A percentile compares a stretch with the other conserved stretches of the same genome.
Evolutionary conservation across 2,888 invertebrate species (phyloP).

Genomic region (Nudaria mundana): DNA sequence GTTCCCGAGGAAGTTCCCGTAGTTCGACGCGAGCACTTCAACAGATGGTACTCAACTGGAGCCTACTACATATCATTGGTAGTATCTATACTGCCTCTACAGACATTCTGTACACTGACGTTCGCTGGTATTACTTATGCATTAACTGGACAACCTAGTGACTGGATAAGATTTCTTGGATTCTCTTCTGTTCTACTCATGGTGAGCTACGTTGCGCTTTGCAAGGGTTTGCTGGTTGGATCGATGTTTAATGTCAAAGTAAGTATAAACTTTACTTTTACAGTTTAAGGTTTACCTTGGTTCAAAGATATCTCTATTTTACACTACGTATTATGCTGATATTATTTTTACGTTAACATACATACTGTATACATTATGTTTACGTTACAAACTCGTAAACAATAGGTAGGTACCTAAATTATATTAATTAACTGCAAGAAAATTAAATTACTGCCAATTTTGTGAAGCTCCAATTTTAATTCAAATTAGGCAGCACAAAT

Average conservation of each 20-base stretch:
- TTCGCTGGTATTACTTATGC: constrained; percentile 91
- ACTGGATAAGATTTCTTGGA: constrained; percentile 85
- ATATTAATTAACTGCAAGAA: too few species aligned
- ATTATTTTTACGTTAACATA: too few species aligned
- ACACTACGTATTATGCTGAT: too few species aligned
- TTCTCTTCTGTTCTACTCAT: constrained; percentile 88
- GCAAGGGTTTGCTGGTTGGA: constrained; percentile 92
- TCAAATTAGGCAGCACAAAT: too few species aligned
- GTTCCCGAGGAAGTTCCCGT: constrained; percentile 92
- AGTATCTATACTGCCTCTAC: constrained; percentile 90
- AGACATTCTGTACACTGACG: constrained; percentile 86
- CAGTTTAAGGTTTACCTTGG: too few species aligned
- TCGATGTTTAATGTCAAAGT: constrained; percentile 90
- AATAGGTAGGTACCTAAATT: too few species aligned
- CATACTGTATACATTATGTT: too few species aligned
- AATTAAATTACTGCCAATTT: too few species aligned
- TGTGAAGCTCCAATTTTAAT: too few species aligned
- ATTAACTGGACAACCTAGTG: constrained; percentile 93
- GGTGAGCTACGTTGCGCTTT: constrained; percentile 92
- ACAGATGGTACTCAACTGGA: constrained; percentile 93
- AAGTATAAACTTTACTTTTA: constrained; percentile 17
- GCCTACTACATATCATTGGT: constrained; percentile 91
- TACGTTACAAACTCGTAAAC: too few species aligned
- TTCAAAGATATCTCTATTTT: too few species aligned
- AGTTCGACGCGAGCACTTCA: constrained; percentile 91